Evolutionary conservation across 2,888 invertebrate species (phyloP), one percentile per base, ranked within the genome.

Genomic region (Cantharis flavilabris): DNA sequence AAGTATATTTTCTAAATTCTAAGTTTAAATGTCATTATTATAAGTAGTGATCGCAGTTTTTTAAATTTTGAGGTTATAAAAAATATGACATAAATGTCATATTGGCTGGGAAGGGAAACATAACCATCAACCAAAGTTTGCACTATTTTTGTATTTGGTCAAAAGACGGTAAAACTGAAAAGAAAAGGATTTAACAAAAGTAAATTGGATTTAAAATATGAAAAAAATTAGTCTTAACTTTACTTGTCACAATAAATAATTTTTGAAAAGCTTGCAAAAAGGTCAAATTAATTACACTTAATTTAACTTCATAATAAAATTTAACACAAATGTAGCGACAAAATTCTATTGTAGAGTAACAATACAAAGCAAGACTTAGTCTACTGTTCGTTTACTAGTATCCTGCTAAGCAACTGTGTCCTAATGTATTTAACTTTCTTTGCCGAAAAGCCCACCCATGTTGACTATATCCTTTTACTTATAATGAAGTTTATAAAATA

Each of bases 361-460:
- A 86, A 86, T 84, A 82, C 82, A 80, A 81, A 83, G 82, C 82
- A 83, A 83, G 82, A 83, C 83, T 85, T 83, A 82, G 81, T 82
- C 83, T 83, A 80, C 81, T 80, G 79, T 83, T 83, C 81, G 80
- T 82, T 83, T 83, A 82, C 84, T 82, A 83, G 83, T 82, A 80
- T 83, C 84, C 84, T 82, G 84, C 84, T 85, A 85, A 85, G 85
- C 85, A 86, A 86, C 85, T 86, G 86, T 86, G 83, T 85, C 85
- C 84, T 86, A 86, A 87, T 86, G 86, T 85, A 85, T 86, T 86
- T 86, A 86, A 84, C 84, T 84, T 84, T 83, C 86, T 86, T 87
- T 86, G 86, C 86, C 85, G 86, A 86, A 77, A 76, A 76, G 85
- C 80, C 83, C 87, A 86, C 86, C 86, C 86, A 86, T 84, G 84